Conservation (phyloP, 2,113 vertebrate genomes). For the Centrocercus urophasianus region DNA sequence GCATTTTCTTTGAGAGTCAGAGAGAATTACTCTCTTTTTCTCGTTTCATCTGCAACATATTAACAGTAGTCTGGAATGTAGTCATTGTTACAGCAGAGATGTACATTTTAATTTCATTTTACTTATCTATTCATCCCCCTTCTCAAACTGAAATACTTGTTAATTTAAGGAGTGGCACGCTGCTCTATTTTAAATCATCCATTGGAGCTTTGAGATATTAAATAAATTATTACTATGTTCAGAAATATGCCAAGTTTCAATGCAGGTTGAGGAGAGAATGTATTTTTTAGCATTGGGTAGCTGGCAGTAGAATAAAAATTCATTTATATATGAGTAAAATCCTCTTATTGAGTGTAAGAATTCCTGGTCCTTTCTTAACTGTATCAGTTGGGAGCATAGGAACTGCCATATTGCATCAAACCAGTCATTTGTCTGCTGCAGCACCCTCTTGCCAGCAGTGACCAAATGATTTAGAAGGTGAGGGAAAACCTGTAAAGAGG, state of each 20-base stretch:
- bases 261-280: background rate
- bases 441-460: background rate
- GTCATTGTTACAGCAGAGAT: background rate
- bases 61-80: background rate
- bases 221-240: background rate
- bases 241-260: background rate
- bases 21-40: background rate
- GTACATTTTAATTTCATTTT: background rate
- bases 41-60: background rate
- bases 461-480: background rate
- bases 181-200: background rate
- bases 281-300: background rate
- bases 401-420: conserved; percentile 9
- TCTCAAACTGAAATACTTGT: background rate
- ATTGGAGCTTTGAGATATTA: background rate
- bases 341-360: background rate
- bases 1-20: background rate
- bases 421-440: background rate
- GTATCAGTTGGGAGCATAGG: background rate
- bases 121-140: background rate
- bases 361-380: background rate
- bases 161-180: background rate
- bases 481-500: background rate
- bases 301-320: background rate
- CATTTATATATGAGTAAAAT: background rate